Evolutionary conservation across 2,888 invertebrate genomes (phyloP), one percentile per base, ranked within the genome.

Genomic region (Pterobdella sp.): DNA sequence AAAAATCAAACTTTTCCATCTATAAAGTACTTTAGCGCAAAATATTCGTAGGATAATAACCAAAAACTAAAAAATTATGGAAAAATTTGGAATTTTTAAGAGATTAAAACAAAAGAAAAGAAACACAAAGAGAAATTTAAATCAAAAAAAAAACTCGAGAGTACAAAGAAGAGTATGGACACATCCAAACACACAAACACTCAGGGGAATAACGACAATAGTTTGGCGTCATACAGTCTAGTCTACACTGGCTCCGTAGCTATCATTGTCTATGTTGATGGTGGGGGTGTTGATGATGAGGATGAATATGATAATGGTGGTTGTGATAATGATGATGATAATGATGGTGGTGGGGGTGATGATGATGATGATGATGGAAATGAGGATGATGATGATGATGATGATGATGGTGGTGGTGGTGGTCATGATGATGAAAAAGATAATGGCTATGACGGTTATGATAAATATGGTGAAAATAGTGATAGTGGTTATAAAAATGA

Each of bases 191-290:
- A n/a, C n/a, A n/a, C 26, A 26, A 22, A 56, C 26, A 7, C 60
- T 14, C 60, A n/a, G 26, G n/a, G 60, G 60, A 56, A 56, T 56
- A 14, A 26, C n/a, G 60, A 56, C 60, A 56, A 56, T 56, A 56
- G 60, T n/a, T 22, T 26, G 60, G 60, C 60, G 60, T 14, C 60
- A 22, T 4, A n/a, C 4, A 56, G 60, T 56, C 60, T 56, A 56
- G 60, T 56, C 60, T 56, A 22, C n/a, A 3, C 7, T 56, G 60
- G 60, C 60, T 56, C 60, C 60, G 26, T 26, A 4, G n/a, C 60
- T 56, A 56, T 56, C 60, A 56, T 7, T 56, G 60, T 56, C 14
- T n/a, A 56, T 7, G 60, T n/a, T n/a, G n/a, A n/a, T 18, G 60
- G 60, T n/a, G n/a, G 14, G 7, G 60, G n/a, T 18, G 60, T 4